phyloP scores from a whole-genome alignment of 2,888 invertebrate species.

The Daptonema setosum region DNA sequence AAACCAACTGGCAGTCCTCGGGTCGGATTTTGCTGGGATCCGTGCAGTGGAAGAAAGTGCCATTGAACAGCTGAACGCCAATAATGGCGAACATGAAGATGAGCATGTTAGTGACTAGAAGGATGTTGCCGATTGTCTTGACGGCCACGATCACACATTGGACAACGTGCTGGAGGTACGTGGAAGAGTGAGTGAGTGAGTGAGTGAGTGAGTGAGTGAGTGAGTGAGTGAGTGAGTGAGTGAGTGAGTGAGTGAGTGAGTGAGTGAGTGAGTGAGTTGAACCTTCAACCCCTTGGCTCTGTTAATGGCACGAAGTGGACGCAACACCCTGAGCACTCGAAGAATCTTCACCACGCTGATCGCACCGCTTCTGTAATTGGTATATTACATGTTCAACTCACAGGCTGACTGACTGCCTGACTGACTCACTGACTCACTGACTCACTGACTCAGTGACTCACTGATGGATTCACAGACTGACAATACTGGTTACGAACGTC shows the following conservation, averaged over 20 bases:
- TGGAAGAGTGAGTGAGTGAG: neutral
- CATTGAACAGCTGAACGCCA: conserved; percentile 99
- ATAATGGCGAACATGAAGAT: conserved; percentile 99
- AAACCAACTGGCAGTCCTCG: conserved; percentile 45
- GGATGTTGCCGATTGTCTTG: conserved; percentile 66
- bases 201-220: neutral
- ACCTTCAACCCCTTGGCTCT: conserved; percentile 98
- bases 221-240: neutral
- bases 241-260: neutral
- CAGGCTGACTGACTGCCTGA: neutral
- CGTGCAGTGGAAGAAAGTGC: conserved; percentile 81
- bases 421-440: too few relatives aligned
- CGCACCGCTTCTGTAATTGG: conserved; percentile 41
- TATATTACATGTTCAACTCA: neutral
- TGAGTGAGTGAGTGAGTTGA: conserved; percentile 17
- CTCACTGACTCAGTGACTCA: too few relatives aligned
- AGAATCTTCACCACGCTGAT: conserved; percentile 95
- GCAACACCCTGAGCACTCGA: conserved; percentile 73
- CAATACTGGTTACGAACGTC: conserved; percentile 55
- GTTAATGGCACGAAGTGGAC: conserved; percentile 95
- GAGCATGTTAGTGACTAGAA: conserved; percentile 89
- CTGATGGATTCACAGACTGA: too few relatives aligned
- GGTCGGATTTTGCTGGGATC: conserved; percentile 81
- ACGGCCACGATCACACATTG: conserved; percentile 59
- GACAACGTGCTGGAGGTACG: conserved; percentile 70